These are phyloP conservation scores for Nibea albiflora DNA, from an alignment of 2,113 vertebrate species.

Conservation along the genomic window DNA sequence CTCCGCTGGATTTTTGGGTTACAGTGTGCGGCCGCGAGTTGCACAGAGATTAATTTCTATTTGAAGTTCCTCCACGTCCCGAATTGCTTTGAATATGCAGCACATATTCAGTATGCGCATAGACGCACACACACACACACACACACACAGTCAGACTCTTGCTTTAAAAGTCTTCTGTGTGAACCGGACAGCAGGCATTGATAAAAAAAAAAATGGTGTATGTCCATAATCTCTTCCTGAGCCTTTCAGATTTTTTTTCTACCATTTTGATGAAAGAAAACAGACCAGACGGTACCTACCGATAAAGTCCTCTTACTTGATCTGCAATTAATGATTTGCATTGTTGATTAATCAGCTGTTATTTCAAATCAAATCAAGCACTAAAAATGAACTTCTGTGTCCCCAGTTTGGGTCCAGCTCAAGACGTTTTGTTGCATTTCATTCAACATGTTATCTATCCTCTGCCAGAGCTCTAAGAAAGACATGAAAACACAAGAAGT, in stretches of 20 bases:
- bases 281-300: not conserved
- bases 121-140: not conserved
- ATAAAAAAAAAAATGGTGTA: not conserved
- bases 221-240: not conserved
- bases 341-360: not conserved
- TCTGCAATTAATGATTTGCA: not conserved
- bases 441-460: not conserved
- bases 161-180: not conserved
- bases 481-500: not conserved
- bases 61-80: conserved; percentile 15
- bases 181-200: not conserved
- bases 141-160: not conserved
- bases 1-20: conserved; percentile 23
- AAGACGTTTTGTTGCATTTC: not conserved
- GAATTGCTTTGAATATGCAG: conserved; percentile 23
- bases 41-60: conserved; percentile 29
- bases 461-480: not conserved
- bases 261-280: not conserved
- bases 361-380: not conserved
- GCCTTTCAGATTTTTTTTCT: not conserved
- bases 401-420: not conserved
- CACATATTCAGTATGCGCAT: conserved; percentile 24
- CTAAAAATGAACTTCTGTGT: not conserved
- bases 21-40: not conserved
- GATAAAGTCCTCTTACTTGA: not conserved